phyloP scores from a whole-genome alignment of 2,888 invertebrate species.

The Eupithecia dodoneata region DNA sequence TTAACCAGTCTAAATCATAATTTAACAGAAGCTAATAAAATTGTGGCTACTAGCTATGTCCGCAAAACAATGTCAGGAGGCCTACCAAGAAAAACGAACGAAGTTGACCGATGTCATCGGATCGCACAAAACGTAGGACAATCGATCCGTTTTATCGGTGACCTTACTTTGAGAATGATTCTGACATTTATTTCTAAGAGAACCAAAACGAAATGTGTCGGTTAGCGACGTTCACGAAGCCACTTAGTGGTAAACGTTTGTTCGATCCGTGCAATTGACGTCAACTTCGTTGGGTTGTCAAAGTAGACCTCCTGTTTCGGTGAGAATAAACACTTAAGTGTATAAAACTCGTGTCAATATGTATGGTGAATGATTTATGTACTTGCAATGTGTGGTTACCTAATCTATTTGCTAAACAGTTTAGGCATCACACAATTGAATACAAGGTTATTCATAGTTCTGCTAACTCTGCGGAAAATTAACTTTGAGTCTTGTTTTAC shows the following conservation, averaged over 20 bases:
- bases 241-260: no score
- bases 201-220: no score
- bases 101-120: no score
- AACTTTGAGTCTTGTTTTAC: background rate
- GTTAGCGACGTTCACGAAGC: no score
- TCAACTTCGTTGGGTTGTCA: no score
- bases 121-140: no score
- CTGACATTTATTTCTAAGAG: no score
- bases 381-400: background rate
- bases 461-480: background rate
- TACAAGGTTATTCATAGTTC: background rate
- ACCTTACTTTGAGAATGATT: no score
- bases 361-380: background rate
- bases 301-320: background rate
- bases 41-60: background rate
- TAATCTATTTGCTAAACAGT: background rate
- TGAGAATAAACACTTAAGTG: background rate
- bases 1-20: no score
- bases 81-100: no score
- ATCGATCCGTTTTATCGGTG: no score
- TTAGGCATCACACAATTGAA: background rate
- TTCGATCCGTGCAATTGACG: no score
- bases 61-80: background rate
- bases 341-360: background rate
- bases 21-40: background rate